Conservation (phyloP, 2,797 vertebrate genomes). For the Lagorchestes hirsutus region DNA sequence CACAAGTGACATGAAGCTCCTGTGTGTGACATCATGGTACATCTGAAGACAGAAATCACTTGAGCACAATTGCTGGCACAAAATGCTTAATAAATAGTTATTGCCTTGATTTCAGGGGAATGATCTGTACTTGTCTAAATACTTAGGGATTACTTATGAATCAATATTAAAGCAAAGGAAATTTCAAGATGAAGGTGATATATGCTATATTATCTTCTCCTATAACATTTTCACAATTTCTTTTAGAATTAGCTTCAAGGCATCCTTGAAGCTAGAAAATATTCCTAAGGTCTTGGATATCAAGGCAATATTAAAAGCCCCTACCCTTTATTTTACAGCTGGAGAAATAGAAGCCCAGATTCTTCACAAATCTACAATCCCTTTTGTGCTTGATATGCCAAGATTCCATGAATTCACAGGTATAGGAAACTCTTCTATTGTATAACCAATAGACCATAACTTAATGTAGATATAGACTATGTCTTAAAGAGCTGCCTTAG, state of each 20-base stretch:
- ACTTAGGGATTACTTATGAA: slow-evolving; percentile 29
- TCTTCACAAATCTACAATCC: slow-evolving; percentile 47
- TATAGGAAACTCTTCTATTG: neutral
- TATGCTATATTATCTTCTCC: neutral
- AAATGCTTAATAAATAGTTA: neutral
- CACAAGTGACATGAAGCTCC: neutral
- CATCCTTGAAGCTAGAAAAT: neutral
- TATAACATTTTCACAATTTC: neutral
- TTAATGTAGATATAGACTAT: neutral
- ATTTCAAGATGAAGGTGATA: slow-evolving; percentile 22
- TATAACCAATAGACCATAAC: neutral
- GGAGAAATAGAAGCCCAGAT: neutral
- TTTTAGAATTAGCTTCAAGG: neutral
- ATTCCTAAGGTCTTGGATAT: neutral
- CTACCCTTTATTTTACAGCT: neutral
- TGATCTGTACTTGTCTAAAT: slow-evolving; percentile 19
- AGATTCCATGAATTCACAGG: neutral
- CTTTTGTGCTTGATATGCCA: neutral
- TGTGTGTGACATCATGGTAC: neutral
- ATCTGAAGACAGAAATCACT: neutral
- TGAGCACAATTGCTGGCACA: neutral
- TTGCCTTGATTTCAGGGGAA: neutral
- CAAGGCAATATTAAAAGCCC: neutral
- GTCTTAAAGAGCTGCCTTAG: neutral
- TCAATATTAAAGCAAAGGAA: slow-evolving; percentile 47